Percentiles rank a stretch among this genome's conserved stretches.
These are phyloP conservation scores for Thunnus maccoyii DNA, from an alignment of 2,113 vertebrate genomes.

Conservation along the genomic window DNA sequence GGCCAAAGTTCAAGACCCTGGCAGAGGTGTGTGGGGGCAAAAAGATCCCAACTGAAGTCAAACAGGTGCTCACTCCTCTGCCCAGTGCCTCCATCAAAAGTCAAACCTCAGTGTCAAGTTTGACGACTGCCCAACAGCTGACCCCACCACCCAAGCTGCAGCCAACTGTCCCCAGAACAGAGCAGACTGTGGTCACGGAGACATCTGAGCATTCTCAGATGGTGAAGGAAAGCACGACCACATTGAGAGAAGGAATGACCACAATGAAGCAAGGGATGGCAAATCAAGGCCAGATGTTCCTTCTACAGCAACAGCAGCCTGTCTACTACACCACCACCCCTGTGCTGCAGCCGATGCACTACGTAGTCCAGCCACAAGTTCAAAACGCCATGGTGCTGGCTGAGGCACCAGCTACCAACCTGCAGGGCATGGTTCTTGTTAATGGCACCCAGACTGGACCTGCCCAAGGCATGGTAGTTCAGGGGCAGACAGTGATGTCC, in stretches of 20 bases:
- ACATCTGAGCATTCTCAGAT: constrained; percentile 35
- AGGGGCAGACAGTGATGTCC: constrained; percentile 16
- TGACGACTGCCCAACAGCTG: not conserved
- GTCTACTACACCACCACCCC: constrained; percentile 74
- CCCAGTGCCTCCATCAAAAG: constrained; percentile 34
- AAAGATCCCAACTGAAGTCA: constrained; percentile 62
- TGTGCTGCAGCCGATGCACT: constrained; percentile 73
- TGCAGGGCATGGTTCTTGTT: constrained; percentile 66
- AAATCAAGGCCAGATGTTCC: constrained; percentile 66
- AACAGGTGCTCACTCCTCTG: constrained; percentile 20
- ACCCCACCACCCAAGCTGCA: constrained; percentile 9
- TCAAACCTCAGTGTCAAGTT: constrained; percentile 34
- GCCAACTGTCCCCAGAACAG: not conserved
- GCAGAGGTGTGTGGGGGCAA: constrained; percentile 91
- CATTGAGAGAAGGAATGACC: constrained; percentile 24
- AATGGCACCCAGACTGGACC: constrained; percentile 7
- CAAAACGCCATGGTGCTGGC: constrained; percentile 71
- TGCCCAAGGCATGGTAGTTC: constrained; percentile 24
- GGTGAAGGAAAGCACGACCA: constrained; percentile 18
- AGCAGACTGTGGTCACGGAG: constrained; percentile 49
- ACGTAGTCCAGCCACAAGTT: constrained; percentile 73
- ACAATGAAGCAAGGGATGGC: constrained; percentile 16
- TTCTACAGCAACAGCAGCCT: constrained; percentile 81
- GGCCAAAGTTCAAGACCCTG: constrained; percentile 91
- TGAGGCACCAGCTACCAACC: constrained; percentile 54